Conservation (phyloP, 2,113 vertebrate genomes). For the Labrus mixtus region DNA sequence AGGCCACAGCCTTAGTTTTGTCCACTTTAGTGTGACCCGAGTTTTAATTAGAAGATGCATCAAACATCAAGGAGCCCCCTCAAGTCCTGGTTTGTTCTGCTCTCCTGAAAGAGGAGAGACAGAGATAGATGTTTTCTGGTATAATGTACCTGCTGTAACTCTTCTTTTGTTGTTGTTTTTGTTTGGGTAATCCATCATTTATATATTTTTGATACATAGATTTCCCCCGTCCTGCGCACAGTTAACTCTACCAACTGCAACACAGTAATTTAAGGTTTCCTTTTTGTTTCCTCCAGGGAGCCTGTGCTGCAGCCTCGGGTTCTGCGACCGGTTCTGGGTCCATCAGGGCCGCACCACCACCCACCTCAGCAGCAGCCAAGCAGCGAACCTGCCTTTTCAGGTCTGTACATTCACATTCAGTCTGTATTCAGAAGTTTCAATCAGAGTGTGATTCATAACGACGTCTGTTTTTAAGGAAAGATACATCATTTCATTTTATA, state of each 20-base stretch:
- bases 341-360: constrained; percentile 45
- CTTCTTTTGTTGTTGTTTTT: too few relatives aligned
- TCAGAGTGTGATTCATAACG: too few relatives aligned
- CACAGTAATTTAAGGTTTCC: not conserved
- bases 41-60: too few relatives aligned
- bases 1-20: not conserved
- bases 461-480: too few relatives aligned
- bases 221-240: too few relatives aligned
- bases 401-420: constrained; percentile 20
- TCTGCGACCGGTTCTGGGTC: constrained; percentile 42
- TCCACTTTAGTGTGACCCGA: too few relatives aligned
- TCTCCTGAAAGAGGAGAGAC: not conserved
- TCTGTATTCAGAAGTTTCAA: not conserved
- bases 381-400: constrained; percentile 92
- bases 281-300: constrained; percentile 46
- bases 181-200: too few relatives aligned
- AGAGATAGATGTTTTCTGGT: not conserved
- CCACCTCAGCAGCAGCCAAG: constrained; percentile 85
- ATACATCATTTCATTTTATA: too few relatives aligned
- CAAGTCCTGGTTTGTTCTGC: not conserved
- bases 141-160: not conserved
- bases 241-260: too few relatives aligned
- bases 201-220: too few relatives aligned
- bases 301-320: constrained; percentile 28
- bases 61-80: too few relatives aligned